phyloP scores from a whole-genome alignment of 2,113 vertebrate genomes.

The Gambusia affinis region DNA sequence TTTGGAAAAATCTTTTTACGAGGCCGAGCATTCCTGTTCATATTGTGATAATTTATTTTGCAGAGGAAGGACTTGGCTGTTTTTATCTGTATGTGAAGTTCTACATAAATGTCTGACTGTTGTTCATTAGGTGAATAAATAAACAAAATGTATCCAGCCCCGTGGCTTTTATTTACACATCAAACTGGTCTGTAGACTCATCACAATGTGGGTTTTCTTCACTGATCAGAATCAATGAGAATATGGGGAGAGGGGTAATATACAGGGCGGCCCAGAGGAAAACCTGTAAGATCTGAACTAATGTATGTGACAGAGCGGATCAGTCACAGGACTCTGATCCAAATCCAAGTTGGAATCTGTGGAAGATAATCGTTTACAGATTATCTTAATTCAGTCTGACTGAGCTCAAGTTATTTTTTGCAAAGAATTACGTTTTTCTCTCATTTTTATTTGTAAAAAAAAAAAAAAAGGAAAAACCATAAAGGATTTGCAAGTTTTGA shows the following conservation, averaged over 20 bases:
- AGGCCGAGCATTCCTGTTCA: constrained; percentile 16
- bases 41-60: constrained; percentile 72
- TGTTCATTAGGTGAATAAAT: constrained; percentile 65
- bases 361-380: no score
- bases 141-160: constrained; percentile 69
- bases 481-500: not conserved
- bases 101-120: constrained; percentile 50
- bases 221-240: no score
- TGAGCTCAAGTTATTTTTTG: no score
- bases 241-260: no score
- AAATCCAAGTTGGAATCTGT: no score
- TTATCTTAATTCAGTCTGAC: no score
- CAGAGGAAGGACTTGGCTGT: constrained; percentile 31
- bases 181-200: constrained; percentile 4
- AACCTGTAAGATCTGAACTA: no score
- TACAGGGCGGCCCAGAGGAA: no score
- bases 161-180: constrained; percentile 33
- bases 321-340: no score
- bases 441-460: not conserved
- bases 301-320: no score
- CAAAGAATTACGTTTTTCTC: not conserved
- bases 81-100: constrained; percentile 43
- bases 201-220: no score
- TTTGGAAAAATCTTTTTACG: not conserved
- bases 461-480: not conserved